Evolutionary conservation across 2,113 vertebrate species (phyloP).

Genomic region (Ploceus nigricollis): DNA sequence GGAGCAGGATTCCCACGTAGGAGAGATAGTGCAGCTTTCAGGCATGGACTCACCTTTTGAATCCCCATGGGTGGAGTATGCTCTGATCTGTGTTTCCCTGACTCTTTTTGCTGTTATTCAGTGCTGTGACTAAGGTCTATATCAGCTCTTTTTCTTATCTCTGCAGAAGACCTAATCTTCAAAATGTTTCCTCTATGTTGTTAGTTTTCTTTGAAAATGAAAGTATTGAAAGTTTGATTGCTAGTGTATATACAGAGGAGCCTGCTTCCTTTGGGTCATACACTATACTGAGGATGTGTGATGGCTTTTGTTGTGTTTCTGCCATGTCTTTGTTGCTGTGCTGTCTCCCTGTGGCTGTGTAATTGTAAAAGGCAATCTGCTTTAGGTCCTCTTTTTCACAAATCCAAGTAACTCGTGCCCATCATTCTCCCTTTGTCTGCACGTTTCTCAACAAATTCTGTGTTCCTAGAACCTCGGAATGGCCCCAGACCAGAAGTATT

Average conservation of each 20-base stretch:
- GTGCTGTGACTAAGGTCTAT: neutral
- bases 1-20: neutral
- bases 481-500: neutral
- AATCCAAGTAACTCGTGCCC: neutral
- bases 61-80: neutral
- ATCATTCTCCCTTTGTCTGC: neutral
- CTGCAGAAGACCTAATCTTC: neutral
- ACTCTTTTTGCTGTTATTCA: neutral
- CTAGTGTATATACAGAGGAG: neutral
- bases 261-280: neutral
- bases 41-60: neutral
- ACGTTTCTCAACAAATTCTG: neutral
- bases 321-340: neutral
- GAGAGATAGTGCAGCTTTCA: neutral
- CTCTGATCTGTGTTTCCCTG: neutral
- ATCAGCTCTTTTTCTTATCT: neutral
- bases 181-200: neutral
- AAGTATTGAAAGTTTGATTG: neutral
- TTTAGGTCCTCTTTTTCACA: neutral
- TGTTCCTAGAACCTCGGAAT: neutral
- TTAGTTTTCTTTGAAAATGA: neutral
- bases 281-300: neutral
- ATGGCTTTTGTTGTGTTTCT: neutral
- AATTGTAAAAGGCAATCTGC: neutral
- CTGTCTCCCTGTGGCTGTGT: neutral